Conservation (phyloP, 2,113 vertebrate genomes). For the Semnornis frantzii region DNA sequence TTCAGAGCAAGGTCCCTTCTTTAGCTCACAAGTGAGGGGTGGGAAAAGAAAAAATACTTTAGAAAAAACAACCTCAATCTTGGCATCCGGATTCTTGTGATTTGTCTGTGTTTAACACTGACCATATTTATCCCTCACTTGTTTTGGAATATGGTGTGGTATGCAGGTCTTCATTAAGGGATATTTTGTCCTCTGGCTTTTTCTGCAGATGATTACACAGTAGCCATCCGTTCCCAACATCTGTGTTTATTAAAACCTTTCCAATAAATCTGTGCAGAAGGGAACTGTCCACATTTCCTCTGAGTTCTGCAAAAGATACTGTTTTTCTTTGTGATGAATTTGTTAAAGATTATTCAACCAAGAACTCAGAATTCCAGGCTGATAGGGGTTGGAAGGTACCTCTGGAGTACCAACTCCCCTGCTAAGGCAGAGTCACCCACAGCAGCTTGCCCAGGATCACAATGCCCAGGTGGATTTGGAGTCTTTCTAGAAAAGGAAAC, state of each 20-base stretch:
- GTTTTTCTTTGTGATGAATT: background rate
- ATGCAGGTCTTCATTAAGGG: constrained; percentile 37
- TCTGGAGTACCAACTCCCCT: background rate
- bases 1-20: background rate
- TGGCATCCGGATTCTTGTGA: background rate
- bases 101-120: background rate
- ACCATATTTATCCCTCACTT: constrained; percentile 6
- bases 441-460: background rate
- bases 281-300: constrained; percentile 41
- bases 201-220: constrained; percentile 62
- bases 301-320: background rate
- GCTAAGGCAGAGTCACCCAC: background rate
- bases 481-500: too few species aligned
- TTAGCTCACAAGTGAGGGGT: background rate
- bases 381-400: background rate
- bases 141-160: constrained; percentile 22
- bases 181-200: constrained; percentile 61
- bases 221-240: constrained; percentile 71
- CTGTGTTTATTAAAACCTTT: constrained; percentile 67
- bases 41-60: background rate
- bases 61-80: background rate
- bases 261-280: constrained; percentile 56
- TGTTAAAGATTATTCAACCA: constrained; percentile 5
- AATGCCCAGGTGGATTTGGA: background rate
- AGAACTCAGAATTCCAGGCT: background rate